These are phyloP conservation scores for Falco punctatus DNA, from an alignment of 2,113 vertebrate species.

Conservation along the genomic window DNA sequence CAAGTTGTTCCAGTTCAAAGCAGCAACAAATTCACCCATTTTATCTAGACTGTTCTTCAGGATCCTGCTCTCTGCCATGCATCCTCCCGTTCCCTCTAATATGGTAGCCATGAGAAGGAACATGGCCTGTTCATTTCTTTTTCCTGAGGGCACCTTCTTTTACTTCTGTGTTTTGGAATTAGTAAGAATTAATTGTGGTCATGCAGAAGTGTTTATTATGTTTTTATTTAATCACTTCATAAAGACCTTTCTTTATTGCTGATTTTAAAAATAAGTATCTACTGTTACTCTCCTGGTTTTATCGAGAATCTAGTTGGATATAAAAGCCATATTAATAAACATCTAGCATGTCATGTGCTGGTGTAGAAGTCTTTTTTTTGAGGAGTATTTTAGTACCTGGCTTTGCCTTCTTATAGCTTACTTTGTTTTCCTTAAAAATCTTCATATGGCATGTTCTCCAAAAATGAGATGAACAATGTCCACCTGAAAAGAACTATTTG, in stretches of 20 bases:
- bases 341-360: not conserved
- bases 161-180: not conserved
- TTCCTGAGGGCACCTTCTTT: not conserved
- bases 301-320: not conserved
- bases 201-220: not conserved
- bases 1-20: not conserved
- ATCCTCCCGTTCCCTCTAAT: not conserved
- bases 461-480: not conserved
- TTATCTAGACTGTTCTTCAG: not conserved
- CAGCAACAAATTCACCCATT: not conserved
- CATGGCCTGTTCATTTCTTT: fast-evolving
- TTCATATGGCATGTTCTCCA: not conserved
- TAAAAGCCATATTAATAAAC: not conserved
- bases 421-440: not conserved
- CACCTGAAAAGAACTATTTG: not conserved
- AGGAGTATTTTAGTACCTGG: not conserved
- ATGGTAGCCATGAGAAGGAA: not conserved
- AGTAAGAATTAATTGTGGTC: not conserved
- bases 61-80: not conserved
- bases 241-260: not conserved
- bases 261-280: not conserved
- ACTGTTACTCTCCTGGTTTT: not conserved
- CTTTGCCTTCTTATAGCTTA: not conserved
- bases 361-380: not conserved
- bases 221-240: not conserved